Evolutionary conservation across 2,797 vertebrate genomes (phyloP), one percentile per base, ranked within the genome.

Genomic region (Remorina albescens): DNA sequence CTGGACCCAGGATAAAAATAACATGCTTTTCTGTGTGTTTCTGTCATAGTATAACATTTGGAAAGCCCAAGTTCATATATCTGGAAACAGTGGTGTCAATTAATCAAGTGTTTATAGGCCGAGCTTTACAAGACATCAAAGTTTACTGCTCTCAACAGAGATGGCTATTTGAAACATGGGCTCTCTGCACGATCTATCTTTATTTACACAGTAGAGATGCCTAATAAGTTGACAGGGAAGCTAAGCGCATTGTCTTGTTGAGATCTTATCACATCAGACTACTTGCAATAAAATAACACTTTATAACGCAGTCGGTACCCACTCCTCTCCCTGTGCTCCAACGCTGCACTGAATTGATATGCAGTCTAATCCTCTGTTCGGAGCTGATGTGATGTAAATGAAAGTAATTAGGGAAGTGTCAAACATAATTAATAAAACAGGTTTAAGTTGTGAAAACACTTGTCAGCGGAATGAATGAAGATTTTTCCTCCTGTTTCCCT

Each of bases 381-480:
- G 92, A 94, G 95, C 95, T 96, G 96, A 98, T 97, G 96, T 96
- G 96, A 96, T 96, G 95, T 96, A 97, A 97, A 97, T 97, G 95
- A 97, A 97, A 96, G 95, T 95, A 96, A 97, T 96, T 97, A 97
- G 94, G 94, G 94, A 94, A 95, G 96, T 94, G 95, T 96, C 96
- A 95, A 96, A 96, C 95, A 94, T 96, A 96, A 96, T 96, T 96
- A 96, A 96, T 96, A 96, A 95, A 96, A 95, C 95, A 94, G 95
- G 94, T 96, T 95, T 96, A 95, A 95, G 93, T 94, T 96, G 95
- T 94, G 96, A 96, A 97, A 97, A 97, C 96, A 97, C 95, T 92
- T 97, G 96, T 96, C 96, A 97, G 95, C 90, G 91, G 95, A 96
- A 96, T 96, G 95, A 96, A 96, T 96, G 95, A 95, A 93, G 95